Base-by-base conservation (phyloP, 2,888 invertebrate genomes). In the Idaea aversata region DNA sequence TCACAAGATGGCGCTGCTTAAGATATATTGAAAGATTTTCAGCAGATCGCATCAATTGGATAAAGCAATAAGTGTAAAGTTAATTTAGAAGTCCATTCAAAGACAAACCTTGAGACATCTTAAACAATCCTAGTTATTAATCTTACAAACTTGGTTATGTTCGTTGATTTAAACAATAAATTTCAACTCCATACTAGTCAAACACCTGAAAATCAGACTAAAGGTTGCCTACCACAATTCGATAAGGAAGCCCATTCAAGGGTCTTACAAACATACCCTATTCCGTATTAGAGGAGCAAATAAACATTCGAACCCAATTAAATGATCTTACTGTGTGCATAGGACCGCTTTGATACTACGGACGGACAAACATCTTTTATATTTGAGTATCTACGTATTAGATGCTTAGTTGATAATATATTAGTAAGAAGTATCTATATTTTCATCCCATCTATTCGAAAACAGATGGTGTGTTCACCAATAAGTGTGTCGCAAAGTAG, bases 261-360 rank as follows among this genome's bases (percentile, higher is more conserved):
- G 71, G 67, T 65, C 63, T 64, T 67, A 61, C 72, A 72, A 74
- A 72, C 69, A 70, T 35, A 61, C 65, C 65, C 64, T 63, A 68
- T 71, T 47, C 47, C 13, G 5, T 47, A 47, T 47, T 47, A 47
- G 47, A 10, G 13, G 79, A 74, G 80, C 84, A 85, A 82, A 86
- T 82, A 88, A 82, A 87, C 83, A 82, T 80, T 78, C 77, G 80
- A 77, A 81, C 86, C 88, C 88, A 89, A 90, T 89, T 90, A 89
- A 88, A 88, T 87, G 85, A 83, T 77, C 78, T 77, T 76, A 13
- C 47, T 88, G 90, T 90, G 81, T 88, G 81, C 75, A 80, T 85
- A 90, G 89, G 89, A 88, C 81, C 75, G 69, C 70, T 70, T 69
- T 69, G 72, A 71, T 47, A 47, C 47, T 73, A 73, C 73, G 64